phyloP scores from a whole-genome alignment of 2,113 vertebrate species.

The Phoxinus phoxinus region DNA sequence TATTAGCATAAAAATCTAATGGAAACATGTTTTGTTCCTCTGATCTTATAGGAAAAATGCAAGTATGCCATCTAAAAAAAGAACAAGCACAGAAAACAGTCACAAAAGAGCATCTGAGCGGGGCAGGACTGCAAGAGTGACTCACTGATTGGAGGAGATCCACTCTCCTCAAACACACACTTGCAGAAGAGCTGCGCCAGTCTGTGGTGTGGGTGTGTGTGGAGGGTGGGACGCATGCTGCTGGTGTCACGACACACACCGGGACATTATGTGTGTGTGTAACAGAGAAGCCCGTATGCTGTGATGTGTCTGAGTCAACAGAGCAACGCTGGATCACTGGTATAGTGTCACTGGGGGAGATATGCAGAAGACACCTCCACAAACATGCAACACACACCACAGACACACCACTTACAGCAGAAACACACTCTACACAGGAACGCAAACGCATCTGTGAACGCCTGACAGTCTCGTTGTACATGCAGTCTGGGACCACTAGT shows the following conservation, averaged over 20 bases:
- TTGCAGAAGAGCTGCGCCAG: neutral
- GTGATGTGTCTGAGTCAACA: constrained; percentile 30
- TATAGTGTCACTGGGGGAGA: constrained; percentile 33
- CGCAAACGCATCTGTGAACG: neutral
- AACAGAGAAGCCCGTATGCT: constrained; percentile 17
- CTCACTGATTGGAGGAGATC: neutral
- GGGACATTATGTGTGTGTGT: constrained; percentile 11
- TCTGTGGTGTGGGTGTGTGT: constrained; percentile 35
- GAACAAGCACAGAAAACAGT: neutral
- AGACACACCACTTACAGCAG: constrained; percentile 8
- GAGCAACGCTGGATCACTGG: constrained; percentile 21
- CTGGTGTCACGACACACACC: constrained; percentile 49
- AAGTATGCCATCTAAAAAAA: neutral
- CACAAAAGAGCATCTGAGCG: constrained; percentile 2
- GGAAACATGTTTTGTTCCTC: neutral
- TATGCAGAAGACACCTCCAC: constrained; percentile 27
- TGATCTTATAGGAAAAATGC: neutral
- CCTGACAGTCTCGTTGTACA: neutral
- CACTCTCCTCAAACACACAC: neutral
- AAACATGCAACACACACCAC: neutral
- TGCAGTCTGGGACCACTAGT: neutral
- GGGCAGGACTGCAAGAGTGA: neutral
- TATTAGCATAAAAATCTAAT: neutral
- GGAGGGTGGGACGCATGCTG: constrained; percentile 37
- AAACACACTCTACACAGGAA: constrained; percentile 5